These are phyloP conservation scores for Calephelis nemesis DNA, from an alignment of 1,140 invertebrate species.

Conservation along the genomic window DNA sequence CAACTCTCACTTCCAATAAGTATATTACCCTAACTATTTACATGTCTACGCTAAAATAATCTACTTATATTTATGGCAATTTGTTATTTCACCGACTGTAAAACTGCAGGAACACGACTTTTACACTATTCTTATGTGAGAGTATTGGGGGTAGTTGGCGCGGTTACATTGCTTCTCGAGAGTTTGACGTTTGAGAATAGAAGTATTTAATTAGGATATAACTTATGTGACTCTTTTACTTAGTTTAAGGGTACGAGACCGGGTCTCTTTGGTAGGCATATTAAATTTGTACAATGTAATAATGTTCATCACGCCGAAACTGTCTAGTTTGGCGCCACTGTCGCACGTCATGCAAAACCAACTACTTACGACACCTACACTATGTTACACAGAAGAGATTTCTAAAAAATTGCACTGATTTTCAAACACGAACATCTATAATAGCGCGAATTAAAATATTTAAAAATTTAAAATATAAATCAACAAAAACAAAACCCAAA, in stretches of 20 bases:
- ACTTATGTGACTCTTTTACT: slow-evolving; percentile 73
- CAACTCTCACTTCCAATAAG: slow-evolving; percentile 64
- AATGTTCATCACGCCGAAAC: slow-evolving; percentile 62
- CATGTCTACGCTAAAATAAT: slow-evolving; percentile 71
- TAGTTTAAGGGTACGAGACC: slow-evolving; percentile 78
- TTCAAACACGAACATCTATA: slow-evolving; percentile 74
- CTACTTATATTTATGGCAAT: slow-evolving; percentile 79
- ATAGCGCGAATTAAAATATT: slow-evolving; percentile 73
- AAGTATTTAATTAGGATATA: slow-evolving; percentile 53
- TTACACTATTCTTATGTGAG: slow-evolving; percentile 77
- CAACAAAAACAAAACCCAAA: slow-evolving; percentile 76
- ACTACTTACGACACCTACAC: slow-evolving; percentile 65
- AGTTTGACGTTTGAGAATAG: slow-evolving; percentile 52
- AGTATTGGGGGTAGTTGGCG: slow-evolving; percentile 72
- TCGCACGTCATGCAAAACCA: slow-evolving; percentile 57
- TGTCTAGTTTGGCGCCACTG: slow-evolving; percentile 45
- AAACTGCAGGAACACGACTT: slow-evolving; percentile 78
- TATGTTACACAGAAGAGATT: slow-evolving; percentile 75
- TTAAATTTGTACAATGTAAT: slow-evolving; percentile 79
- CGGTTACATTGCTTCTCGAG: slow-evolving; percentile 62
- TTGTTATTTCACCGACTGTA: slow-evolving; percentile 77
- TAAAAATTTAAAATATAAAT: slow-evolving; percentile 65
- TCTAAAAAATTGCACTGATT: slow-evolving; percentile 78
- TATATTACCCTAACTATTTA: slow-evolving; percentile 72
- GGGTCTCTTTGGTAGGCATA: slow-evolving; percentile 80